These are phyloP conservation scores for Copsychus sechellarum DNA, from an alignment of 2,113 vertebrate genomes.

Conservation along the genomic window DNA sequence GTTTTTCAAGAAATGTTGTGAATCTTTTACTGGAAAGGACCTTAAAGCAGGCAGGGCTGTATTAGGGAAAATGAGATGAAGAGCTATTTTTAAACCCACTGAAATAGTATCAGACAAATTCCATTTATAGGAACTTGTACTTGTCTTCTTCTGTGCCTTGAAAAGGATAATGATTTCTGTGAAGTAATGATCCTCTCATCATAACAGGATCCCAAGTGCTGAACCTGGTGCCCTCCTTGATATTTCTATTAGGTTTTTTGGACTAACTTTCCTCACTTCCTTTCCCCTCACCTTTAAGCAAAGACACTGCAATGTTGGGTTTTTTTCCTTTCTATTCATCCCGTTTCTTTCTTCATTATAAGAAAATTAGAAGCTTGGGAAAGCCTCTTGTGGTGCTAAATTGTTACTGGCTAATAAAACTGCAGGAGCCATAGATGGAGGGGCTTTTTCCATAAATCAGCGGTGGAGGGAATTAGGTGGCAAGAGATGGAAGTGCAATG, in stretches of 20 bases:
- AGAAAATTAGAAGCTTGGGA: conserved; percentile 62
- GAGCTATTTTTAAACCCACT: conserved; percentile 67
- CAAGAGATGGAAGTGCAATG: conserved; percentile 68
- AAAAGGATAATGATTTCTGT: conserved; percentile 60
- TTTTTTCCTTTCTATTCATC: neutral
- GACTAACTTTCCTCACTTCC: neutral
- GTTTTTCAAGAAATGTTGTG: neutral
- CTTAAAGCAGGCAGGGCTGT: neutral
- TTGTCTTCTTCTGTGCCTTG: conserved; percentile 49
- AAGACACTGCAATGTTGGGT: neutral
- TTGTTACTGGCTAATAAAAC: conserved; percentile 71
- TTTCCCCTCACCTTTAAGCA: neutral
- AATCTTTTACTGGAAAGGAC: conserved; percentile 8
- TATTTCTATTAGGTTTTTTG: neutral
- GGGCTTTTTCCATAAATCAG: conserved; percentile 71
- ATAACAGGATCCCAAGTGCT: conserved; percentile 15
- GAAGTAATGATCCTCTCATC: conserved; percentile 54
- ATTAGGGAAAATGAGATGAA: conserved; percentile 54
- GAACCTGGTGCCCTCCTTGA: conserved; percentile 16
- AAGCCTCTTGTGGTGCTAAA: conserved; percentile 49
- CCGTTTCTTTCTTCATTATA: neutral
- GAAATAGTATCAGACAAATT: conserved; percentile 62
- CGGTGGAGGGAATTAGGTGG: conserved; percentile 69
- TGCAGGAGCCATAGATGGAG: conserved; percentile 29
- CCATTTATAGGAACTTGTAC: conserved; percentile 65